Percentiles rank a stretch among this genome's conserved stretches.
phyloP scores from a whole-genome alignment of 2,888 invertebrate species.

The Aspidiotus destructor region DNA sequence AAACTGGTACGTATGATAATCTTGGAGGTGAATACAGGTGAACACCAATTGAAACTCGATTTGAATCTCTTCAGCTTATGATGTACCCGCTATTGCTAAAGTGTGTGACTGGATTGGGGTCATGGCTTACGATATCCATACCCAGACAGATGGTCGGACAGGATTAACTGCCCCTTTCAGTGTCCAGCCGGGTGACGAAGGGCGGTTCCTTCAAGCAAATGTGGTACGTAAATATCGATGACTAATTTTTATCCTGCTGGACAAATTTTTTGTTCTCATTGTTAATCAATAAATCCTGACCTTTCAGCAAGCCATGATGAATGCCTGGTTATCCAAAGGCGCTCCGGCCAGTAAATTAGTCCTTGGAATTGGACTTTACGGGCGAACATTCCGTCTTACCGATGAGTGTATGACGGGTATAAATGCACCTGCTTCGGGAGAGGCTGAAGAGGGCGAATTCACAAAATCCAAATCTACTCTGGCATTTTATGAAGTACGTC shows the following conservation, averaged over 20 bases:
- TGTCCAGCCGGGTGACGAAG: slow-evolving; percentile 13
- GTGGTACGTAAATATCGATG: slow-evolving; percentile 52
- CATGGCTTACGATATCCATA: slow-evolving; percentile 93
- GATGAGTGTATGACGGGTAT: slow-evolving; percentile 50
- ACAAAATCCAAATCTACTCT: slow-evolving; percentile 90
- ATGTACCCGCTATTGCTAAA: slow-evolving; percentile 85
- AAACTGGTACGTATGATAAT: background rate
- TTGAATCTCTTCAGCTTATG: slow-evolving; percentile 48
- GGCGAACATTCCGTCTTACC: slow-evolving; percentile 77
- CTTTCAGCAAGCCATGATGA: slow-evolving; percentile 63
- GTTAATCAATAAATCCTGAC: background rate
- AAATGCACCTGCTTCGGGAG: slow-evolving; percentile 71
- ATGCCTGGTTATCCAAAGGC: slow-evolving; percentile 79
- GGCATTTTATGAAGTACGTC: slow-evolving; percentile 77
- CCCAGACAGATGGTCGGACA: slow-evolving; percentile 86
- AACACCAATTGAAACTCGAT: too few relatives aligned
- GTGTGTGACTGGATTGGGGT: slow-evolving; percentile 88
- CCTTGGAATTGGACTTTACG: slow-evolving; percentile 91
- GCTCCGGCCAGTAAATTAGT: slow-evolving; percentile 87
- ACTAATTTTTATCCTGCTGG: background rate
- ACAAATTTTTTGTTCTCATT: background rate
- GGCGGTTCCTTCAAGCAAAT: slow-evolving; percentile 48
- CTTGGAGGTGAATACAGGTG: too few relatives aligned
- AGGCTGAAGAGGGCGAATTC: slow-evolving; percentile 73
- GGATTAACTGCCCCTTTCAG: slow-evolving; percentile 54